Percentiles rank a stretch among this genome's conserved stretches.
These are phyloP conservation scores for Silurus meridionalis DNA, from an alignment of 2,113 vertebrate genomes.

Conservation along the genomic window DNA sequence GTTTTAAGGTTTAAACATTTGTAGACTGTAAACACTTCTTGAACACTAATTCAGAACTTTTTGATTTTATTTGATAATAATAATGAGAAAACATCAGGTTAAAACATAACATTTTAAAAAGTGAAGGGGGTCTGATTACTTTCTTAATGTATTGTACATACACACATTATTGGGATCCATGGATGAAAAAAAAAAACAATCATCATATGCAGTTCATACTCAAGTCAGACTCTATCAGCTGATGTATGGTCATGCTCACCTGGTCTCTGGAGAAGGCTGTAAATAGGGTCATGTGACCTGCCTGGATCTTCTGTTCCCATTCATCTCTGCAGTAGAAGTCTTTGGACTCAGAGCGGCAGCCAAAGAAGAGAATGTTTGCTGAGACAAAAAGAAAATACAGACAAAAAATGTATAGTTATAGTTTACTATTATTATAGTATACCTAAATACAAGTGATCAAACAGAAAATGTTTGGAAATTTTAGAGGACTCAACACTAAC, in stretches of 20 bases:
- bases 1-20: background rate
- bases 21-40: background rate
- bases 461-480: background rate
- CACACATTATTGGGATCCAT: background rate
- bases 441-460: background rate
- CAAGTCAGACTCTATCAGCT: background rate
- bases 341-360: conserved; percentile 81
- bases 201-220: background rate
- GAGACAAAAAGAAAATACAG: background rate
- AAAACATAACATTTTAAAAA: too few species aligned
- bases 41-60: background rate
- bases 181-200: background rate
- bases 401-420: background rate
- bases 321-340: conserved; percentile 89
- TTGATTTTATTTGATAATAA: too few species aligned
- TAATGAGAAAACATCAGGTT: too few species aligned
- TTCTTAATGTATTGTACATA: background rate
- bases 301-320: conserved; percentile 78
- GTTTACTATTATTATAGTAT: too few species aligned
- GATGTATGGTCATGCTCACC: conserved; percentile 66
- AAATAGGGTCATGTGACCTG: conserved; percentile 77
- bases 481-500: conserved; percentile 64
- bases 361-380: conserved; percentile 89
- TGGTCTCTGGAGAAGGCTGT: conserved; percentile 94
- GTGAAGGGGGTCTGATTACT: too few species aligned